Evolutionary conservation across 2,113 vertebrate species (phyloP).

Genomic region (Numenius arquata): DNA sequence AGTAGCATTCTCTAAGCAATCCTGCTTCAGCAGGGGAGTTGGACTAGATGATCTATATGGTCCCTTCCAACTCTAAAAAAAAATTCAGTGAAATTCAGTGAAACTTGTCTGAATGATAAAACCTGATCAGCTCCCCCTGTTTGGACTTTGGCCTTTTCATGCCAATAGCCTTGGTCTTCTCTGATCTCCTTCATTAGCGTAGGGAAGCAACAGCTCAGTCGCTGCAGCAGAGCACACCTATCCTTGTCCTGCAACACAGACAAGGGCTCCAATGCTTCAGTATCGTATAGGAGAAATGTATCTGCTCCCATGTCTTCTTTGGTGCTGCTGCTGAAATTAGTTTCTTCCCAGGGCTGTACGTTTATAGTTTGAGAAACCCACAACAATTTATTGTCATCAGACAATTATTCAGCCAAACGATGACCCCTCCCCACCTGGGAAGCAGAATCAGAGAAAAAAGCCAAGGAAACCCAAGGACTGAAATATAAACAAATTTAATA

Average conservation of each 20-base stretch:
- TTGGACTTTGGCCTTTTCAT: background rate
- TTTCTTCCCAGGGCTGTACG: background rate
- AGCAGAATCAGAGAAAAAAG: no score
- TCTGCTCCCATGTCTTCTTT: background rate
- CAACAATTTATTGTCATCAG: no score
- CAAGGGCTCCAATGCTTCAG: rapidly evolving
- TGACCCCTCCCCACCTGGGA: no score
- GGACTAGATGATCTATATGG: no score
- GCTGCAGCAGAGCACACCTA: background rate
- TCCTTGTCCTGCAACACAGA: background rate
- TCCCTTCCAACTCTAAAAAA: no score
- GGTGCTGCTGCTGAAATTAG: background rate
- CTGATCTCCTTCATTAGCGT: rapidly evolving
- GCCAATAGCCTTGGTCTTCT: background rate
- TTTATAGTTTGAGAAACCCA: no score
- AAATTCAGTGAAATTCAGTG: no score
- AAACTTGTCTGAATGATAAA: background rate
- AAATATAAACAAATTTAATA: no score
- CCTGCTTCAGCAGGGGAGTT: no score
- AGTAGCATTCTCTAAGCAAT: no score
- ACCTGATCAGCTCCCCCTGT: rapidly evolving
- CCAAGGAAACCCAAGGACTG: no score
- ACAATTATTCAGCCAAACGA: no score
- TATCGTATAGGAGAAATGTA: rapidly evolving
- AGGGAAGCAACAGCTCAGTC: background rate